phyloP scores from a whole-genome alignment of 2,797 vertebrate species.

The Peromyscus melanophrys region DNA sequence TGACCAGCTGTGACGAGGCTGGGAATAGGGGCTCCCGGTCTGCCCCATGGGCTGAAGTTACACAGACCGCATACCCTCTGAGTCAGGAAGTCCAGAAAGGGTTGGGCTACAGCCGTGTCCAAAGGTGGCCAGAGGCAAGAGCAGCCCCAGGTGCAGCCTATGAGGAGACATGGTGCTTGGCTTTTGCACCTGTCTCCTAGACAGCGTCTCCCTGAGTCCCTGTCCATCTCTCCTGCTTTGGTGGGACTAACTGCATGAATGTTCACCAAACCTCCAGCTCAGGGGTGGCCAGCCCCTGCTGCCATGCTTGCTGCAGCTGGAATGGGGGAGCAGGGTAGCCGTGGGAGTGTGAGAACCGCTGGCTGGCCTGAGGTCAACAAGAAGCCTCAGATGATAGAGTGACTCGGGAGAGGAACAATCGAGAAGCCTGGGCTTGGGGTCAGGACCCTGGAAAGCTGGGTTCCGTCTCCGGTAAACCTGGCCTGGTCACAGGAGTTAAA shows the following conservation, averaged over 20 bases:
- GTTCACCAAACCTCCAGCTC: too few species aligned
- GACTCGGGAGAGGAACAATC: rapidly evolving
- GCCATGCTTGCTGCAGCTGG: background rate
- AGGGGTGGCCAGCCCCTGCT: background rate
- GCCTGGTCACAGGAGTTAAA: rapidly evolving
- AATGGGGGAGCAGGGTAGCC: background rate
- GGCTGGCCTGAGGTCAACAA: background rate
- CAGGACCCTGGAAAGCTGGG: background rate
- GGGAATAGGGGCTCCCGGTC: background rate
- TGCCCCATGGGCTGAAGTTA: background rate
- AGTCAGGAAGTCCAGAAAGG: background rate
- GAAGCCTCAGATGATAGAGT: background rate
- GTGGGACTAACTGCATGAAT: background rate
- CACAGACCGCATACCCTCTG: background rate
- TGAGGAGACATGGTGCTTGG: background rate
- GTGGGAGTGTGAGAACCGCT: background rate
- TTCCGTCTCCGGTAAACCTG: background rate
- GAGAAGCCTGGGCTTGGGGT: background rate
- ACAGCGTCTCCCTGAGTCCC: background rate
- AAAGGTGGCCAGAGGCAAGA: background rate
- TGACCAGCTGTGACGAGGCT: background rate
- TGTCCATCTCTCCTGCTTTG: background rate
- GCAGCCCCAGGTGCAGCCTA: background rate
- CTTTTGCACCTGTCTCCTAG: background rate
- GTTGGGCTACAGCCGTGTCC: background rate